phyloP scores from a whole-genome alignment of 2,888 invertebrate genomes.

The Apamea monoglypha region DNA sequence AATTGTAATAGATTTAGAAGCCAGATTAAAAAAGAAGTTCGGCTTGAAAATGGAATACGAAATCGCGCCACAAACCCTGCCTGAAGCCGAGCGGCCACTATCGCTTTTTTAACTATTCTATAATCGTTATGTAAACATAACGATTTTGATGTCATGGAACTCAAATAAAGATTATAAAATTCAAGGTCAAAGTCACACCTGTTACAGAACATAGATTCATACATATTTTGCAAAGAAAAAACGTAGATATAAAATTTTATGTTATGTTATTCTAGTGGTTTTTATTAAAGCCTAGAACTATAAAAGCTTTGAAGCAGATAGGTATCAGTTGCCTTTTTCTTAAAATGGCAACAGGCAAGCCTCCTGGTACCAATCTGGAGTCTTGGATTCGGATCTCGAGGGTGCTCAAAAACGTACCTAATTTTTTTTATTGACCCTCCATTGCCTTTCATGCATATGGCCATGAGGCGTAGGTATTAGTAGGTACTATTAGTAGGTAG shows the following conservation, averaged over 20 bases:
- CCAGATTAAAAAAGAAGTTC: conserved; percentile 20
- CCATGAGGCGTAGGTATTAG: too few relatives aligned
- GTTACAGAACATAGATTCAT: conserved; percentile 50
- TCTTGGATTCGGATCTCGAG: not conserved
- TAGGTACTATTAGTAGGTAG: not conserved
- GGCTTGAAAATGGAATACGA: conserved; percentile 45
- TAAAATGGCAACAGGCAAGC: too few relatives aligned
- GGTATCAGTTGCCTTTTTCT: not conserved
- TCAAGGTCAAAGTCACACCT: conserved; percentile 61
- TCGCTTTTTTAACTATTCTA: conserved; percentile 23
- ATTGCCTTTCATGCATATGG: not conserved
- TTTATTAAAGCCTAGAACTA: not conserved
- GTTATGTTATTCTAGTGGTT: conserved; percentile 13
- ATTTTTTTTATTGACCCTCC: not conserved
- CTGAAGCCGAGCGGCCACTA: not conserved
- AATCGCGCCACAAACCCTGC: conserved; percentile 2
- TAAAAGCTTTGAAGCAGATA: not conserved
- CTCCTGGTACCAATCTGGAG: not conserved
- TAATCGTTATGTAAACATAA: conserved; percentile 51
- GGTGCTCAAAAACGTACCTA: not conserved
- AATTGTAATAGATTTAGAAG: conserved; percentile 13
- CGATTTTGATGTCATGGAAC: conserved; percentile 50
- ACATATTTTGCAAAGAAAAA: conserved; percentile 31
- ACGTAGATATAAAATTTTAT: conserved; percentile 32
- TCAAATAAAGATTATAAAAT: conserved; percentile 47